Evolutionary conservation across 2,888 invertebrate genomes (phyloP), one percentile per base, ranked within the genome.

Genomic region (Cantharis rufa): DNA sequence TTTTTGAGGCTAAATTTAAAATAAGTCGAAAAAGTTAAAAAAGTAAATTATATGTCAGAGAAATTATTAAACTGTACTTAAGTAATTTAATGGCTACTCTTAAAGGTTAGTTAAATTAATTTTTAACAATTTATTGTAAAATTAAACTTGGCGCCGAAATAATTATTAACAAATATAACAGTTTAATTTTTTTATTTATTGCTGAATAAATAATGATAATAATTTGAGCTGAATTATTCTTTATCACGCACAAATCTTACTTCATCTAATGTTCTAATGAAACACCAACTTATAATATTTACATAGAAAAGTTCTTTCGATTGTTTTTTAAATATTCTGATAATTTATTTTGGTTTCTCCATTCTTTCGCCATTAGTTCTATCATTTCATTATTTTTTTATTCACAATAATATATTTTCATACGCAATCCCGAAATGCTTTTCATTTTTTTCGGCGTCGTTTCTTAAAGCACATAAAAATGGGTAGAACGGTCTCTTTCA

Each of bases 101-200:
- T 24, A 66, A 66, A 66, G 64, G 64, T 66, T 66, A 66, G 21
- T 24, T 66, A 66, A 66, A 66, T 66, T 66, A 66, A 66, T 15
- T 66, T 66, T 66, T n/a, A n/a, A n/a, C 64, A 9, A 66, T 66
- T 66, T 21, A 66, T 66, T 21, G 18, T 66, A 48, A 48, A 48
- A 48, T 48, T 48, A 48, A 48, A 48, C 48, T 48, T 48, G 48
- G 48, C 48, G 48, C 48, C 48, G 7, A 48, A 48, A 48, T 48
- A n/a, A 48, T 48, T 48, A 48, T 48, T 48, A 48, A 48, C n/a
- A 48, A 48, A 48, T n/a, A 7, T n/a, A n/a, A 48, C n/a, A 48
- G 48, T 48, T 48, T 48, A 48, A 48, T 66, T 66, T n/a, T 15
- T 66, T 66, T 21, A 66, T 16, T 66, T 66, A 66, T 21, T 21